Evolutionary conservation across 2,113 vertebrate species (phyloP).

Genomic region (Heloderma charlesbogerti): DNA sequence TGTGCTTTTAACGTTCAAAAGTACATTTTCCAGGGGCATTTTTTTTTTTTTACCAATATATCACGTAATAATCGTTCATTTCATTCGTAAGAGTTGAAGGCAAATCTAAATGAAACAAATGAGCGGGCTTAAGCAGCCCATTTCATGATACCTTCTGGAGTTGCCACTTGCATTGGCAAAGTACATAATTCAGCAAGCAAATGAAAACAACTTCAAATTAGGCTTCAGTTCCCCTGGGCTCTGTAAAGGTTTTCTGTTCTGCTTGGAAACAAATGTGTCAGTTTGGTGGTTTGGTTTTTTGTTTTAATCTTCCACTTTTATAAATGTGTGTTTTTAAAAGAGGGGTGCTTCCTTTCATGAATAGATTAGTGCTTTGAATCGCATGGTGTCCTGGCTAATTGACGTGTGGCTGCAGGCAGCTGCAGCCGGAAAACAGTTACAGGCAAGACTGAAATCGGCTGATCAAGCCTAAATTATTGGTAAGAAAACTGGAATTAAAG

Average conservation of each 20-base stretch:
- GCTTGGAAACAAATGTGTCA: conserved; percentile 47
- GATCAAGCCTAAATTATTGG: conserved; percentile 51
- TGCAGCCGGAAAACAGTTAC: conserved; percentile 30
- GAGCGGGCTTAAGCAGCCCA: conserved; percentile 9
- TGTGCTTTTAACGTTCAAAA: not conserved
- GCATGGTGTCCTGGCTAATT: conserved; percentile 37
- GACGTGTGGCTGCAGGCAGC: not conserved
- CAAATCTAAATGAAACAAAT: conserved; percentile 40
- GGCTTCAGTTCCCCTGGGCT: conserved; percentile 40
- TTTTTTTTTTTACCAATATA: not conserved
- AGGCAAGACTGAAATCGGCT: conserved; percentile 51
- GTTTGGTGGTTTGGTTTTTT: not conserved
- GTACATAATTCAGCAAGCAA: conserved; percentile 27
- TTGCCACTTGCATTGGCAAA: conserved; percentile 19
- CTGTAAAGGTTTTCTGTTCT: conserved; percentile 21
- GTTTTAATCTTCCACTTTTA: conserved; percentile 20
- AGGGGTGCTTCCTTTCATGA: conserved; percentile 30
- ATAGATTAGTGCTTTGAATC: conserved; percentile 29
- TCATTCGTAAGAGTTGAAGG: conserved; percentile 7
- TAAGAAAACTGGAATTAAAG: conserved; percentile 52
- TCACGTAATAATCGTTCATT: conserved; percentile 13
- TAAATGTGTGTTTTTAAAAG: conserved; percentile 43
- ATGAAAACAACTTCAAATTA: conserved; percentile 41
- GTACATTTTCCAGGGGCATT: not conserved
- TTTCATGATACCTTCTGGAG: conserved; percentile 9